Evolutionary conservation across 2,888 invertebrate species (phyloP), one percentile per base, ranked within the genome.

Genomic region (Pteria penguin): DNA sequence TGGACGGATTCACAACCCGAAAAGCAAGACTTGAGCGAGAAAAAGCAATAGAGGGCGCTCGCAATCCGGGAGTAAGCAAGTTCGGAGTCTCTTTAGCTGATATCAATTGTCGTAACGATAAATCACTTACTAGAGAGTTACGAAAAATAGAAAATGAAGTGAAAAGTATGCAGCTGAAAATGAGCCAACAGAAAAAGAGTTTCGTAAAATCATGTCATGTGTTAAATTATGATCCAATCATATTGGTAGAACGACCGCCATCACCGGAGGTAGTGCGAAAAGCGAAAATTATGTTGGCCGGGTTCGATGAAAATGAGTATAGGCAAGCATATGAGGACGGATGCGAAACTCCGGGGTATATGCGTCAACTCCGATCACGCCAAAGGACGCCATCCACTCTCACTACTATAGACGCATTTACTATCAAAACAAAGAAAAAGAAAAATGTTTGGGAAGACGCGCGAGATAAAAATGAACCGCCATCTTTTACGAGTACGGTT

Each of bases 331-430:
- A 68, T 14, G 80, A 76, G 32, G 45, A 66, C 18, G 61, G 36
- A 14, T 79, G 78, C 5, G 58, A 74, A 22, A 72, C 81, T 57
- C 90, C 90, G 1, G 78, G 86, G 22, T 90, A 88, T 74, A 88
- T 88, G 88, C 78, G 81, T 32, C 88, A 84, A 4, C 68, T 87
- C 22, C 75, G 84, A 29, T 82, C 86, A 3, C 82, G 82, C 45
- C 78, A 80, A 32, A 75, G 80, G 24, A 86, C 88, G 3, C 88
- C 89, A 0, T 88, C 88, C 0, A 84, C 82, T 1, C 71, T 89
- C 1, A 85, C 84, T 24, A 89, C 88, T 18, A 89, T 90, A 24
- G 90, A 90, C 62, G 88, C 88, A 2, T 89, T 89, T 73, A 85
- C 80, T 11, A 76, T 87, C 11, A 84, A 82, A 73, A 65, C 81